Evolutionary conservation across 1,140 invertebrate genomes (phyloP).

Genomic region (Caerostris extrusa): DNA sequence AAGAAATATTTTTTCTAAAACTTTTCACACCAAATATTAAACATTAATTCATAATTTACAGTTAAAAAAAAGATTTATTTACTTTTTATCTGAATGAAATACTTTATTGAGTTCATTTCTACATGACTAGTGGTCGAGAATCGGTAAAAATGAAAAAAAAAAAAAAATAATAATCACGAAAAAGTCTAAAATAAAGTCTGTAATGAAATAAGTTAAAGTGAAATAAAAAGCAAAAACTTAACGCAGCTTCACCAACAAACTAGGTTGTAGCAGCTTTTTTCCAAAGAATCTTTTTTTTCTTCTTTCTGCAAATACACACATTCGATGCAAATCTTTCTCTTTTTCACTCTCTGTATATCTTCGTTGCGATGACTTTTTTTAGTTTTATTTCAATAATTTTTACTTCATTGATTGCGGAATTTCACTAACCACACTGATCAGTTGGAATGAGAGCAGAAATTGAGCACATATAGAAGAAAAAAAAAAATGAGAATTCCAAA

Average conservation of each 20-base stretch:
- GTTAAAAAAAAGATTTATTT: not conserved
- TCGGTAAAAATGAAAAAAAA: not conserved
- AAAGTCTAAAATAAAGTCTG: not conserved
- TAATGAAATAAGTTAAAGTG: slow-evolving; percentile 50
- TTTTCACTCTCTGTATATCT: not conserved
- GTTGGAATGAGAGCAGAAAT: not conserved
- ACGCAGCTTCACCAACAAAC: not conserved
- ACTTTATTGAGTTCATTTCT: not conserved
- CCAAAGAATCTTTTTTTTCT: not conserved
- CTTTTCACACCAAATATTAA: not conserved
- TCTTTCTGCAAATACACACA: not conserved
- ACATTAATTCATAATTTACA: slow-evolving; percentile 8
- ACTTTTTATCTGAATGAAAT: slow-evolving; percentile 7
- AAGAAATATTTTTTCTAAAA: too few species aligned
- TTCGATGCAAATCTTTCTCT: not conserved
- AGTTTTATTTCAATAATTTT: not conserved
- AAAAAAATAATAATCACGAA: not conserved
- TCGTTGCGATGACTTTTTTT: not conserved
- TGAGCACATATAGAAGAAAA: slow-evolving; percentile 24
- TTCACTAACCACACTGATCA: slow-evolving; percentile 32
- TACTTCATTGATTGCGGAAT: slow-evolving; percentile 42
- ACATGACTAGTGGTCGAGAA: slow-evolving; percentile 1
- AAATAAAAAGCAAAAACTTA: slow-evolving; percentile 16
- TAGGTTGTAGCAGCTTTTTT: slow-evolving; percentile 1
- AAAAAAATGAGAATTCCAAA: slow-evolving; percentile 27